These are phyloP conservation scores for Chiroxiphia lanceolata DNA, from an alignment of 2,797 vertebrate genomes.

Conservation along the genomic window DNA sequence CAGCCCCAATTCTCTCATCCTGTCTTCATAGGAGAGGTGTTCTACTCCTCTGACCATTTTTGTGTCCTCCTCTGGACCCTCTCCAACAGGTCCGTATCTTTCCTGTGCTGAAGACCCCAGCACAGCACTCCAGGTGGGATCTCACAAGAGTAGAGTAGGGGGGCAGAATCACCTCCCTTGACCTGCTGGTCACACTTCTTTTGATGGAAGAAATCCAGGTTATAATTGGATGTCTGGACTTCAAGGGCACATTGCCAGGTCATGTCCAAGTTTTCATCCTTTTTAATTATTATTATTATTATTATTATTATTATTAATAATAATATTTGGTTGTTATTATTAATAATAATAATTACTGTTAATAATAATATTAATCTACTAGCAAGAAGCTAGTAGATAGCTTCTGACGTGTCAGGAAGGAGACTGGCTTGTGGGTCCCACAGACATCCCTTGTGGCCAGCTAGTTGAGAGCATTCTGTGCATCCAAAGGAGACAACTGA, in stretches of 20 bases:
- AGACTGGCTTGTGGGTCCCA: not conserved
- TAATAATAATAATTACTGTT: too few relatives aligned
- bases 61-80: rapidly evolving
- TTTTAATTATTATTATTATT: too few relatives aligned
- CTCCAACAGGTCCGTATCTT: not conserved
- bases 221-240: not conserved
- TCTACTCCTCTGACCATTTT: not conserved
- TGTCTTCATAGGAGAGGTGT: not conserved
- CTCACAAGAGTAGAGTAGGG: not conserved
- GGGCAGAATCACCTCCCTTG: rapidly evolving
- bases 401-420: not conserved
- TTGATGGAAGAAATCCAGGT: not conserved
- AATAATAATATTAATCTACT: not conserved
- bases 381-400: not conserved
- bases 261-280: not conserved
- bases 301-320: too few relatives aligned
- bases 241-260: not conserved
- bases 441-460: not conserved
- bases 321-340: too few relatives aligned
- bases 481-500: not conserved
- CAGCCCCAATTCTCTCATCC: not conserved
- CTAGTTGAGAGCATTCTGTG: not conserved
- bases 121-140: not conserved
- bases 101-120: not conserved
- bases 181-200: rapidly evolving